A percentile compares a stretch with the other conserved stretches of the same genome.
Evolutionary conservation across 2,797 vertebrate genomes (phyloP).

Genomic region (Nannoperca australis): DNA sequence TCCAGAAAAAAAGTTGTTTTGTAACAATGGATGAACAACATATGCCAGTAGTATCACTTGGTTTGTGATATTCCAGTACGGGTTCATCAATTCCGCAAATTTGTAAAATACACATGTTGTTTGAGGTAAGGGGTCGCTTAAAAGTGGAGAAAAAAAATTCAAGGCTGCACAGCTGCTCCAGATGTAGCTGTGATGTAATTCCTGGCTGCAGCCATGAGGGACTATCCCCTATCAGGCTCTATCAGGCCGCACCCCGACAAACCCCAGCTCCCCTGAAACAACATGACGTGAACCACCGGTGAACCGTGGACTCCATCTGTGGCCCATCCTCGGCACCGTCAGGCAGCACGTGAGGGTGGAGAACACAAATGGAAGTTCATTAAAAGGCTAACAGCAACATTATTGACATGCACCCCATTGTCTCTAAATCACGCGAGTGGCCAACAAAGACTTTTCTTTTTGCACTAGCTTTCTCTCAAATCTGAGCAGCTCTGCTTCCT

Average conservation of each 20-base stretch:
- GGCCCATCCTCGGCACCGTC: conserved; percentile 37
- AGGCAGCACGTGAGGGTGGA: conserved; percentile 53
- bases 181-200: conserved; percentile 80
- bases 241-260: conserved; percentile 61
- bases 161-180: conserved; percentile 70
- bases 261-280: conserved; percentile 53
- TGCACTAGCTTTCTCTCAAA: conserved; percentile 4
- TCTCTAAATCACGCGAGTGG: conserved; percentile 13
- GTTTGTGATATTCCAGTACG: not conserved
- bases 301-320: conserved; percentile 59
- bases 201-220: conserved; percentile 73
- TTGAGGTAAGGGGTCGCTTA: conserved; percentile 10
- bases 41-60: too few relatives aligned
- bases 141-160: conserved; percentile 41
- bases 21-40: not conserved
- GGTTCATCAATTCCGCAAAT: conserved; percentile 2
- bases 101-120: conserved; percentile 27
- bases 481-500: conserved; percentile 12
- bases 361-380: conserved; percentile 54
- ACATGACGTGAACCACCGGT: conserved; percentile 44
- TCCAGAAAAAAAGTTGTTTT: not conserved
- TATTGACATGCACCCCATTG: not conserved
- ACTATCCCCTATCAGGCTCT: conserved; percentile 72
- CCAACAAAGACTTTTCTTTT: conserved; percentile 23
- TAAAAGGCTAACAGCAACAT: conserved; percentile 39